Conservation (phyloP, 2,888 invertebrate genomes). For the Aproaerema taeniolella region DNA sequence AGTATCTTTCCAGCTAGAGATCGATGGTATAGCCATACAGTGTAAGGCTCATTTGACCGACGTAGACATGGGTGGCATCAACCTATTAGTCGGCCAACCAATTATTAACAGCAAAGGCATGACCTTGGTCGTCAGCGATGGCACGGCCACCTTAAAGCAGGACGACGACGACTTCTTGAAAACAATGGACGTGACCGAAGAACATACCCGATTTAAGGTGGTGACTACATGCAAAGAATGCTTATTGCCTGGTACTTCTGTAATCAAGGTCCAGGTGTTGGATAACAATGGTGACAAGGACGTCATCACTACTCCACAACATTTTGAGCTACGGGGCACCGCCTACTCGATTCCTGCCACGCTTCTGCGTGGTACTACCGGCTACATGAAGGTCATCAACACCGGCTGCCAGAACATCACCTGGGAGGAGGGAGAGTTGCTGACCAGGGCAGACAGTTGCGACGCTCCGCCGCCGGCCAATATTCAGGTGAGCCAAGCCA, state of each 20-base stretch:
- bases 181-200: slow-evolving; percentile 6
- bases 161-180: background rate
- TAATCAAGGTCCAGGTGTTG: slow-evolving; percentile 17
- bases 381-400: slow-evolving; percentile 25
- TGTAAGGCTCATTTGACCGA: slow-evolving; percentile 1
- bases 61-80: slow-evolving; percentile 8
- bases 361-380: slow-evolving; percentile 21
- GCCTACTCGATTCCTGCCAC: too few relatives aligned
- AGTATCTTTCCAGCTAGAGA: background rate
- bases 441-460: slow-evolving; percentile 16
- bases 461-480: background rate
- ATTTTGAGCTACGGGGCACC: slow-evolving; percentile 19
- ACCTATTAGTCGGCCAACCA: too few relatives aligned
- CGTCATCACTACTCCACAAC: slow-evolving; percentile 19
- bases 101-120: slow-evolving; percentile 19
- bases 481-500: background rate
- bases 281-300: slow-evolving; percentile 14
- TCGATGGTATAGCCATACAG: background rate
- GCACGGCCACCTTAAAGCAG: slow-evolving; percentile 7
- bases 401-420: slow-evolving; percentile 11
- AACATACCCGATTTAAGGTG: slow-evolving; percentile 12
- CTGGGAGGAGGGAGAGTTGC: slow-evolving; percentile 12
- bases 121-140: slow-evolving; percentile 15
- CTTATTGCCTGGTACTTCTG: slow-evolving; percentile 17
- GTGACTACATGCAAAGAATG: slow-evolving; percentile 10